These are phyloP conservation scores for Fulica atra DNA, from an alignment of 2,113 vertebrate species.

Conservation along the genomic window DNA sequence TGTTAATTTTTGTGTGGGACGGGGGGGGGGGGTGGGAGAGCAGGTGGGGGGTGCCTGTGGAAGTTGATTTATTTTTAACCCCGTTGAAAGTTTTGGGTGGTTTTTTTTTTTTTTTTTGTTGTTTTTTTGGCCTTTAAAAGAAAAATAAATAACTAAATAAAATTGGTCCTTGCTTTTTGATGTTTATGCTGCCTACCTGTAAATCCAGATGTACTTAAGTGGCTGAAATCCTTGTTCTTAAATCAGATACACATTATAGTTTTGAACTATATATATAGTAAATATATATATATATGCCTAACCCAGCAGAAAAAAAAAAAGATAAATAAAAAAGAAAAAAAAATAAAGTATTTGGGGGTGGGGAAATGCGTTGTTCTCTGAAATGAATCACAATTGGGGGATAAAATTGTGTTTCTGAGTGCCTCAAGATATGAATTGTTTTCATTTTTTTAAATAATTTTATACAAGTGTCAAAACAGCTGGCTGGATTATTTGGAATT, in stretches of 20 bases:
- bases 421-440: constrained; percentile 75
- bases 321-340: neutral
- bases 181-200: constrained; percentile 62
- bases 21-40: neutral
- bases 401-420: constrained; percentile 77
- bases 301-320: constrained; percentile 39
- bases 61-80: constrained; percentile 41
- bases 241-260: constrained; percentile 78
- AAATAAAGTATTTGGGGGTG: constrained; percentile 53
- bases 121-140: constrained; percentile 62
- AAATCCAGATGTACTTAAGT: constrained; percentile 67
- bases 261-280: constrained; percentile 77
- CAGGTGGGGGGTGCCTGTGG: neutral
- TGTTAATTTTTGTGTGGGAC: no score
- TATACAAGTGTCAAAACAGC: constrained; percentile 80
- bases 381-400: constrained; percentile 63
- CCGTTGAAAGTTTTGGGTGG: constrained; percentile 4
- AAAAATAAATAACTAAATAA: neutral
- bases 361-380: constrained; percentile 48
- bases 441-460: constrained; percentile 77
- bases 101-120: neutral
- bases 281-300: constrained; percentile 72
- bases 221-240: constrained; percentile 68
- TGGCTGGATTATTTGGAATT: constrained; percentile 83
- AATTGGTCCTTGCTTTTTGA: constrained; percentile 56